Base-by-base conservation (phyloP, 1,140 invertebrate genomes). In the Nebria ingens region DNA sequence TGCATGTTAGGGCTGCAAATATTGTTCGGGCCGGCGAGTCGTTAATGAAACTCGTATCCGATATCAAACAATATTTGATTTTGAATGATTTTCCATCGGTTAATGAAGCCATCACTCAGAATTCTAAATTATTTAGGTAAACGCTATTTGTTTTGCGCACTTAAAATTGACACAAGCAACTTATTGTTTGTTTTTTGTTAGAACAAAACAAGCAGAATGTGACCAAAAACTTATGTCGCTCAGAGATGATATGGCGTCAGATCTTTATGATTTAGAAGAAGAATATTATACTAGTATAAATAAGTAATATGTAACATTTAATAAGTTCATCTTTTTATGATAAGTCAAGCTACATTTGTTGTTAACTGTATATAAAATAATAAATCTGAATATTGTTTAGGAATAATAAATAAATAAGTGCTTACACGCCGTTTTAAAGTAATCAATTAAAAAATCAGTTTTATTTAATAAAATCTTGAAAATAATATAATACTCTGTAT, bases 71-170 rank as follows among this genome's bases (percentile, higher is more conserved):
- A 64, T 97, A 96, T 69, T 74, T 97, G 17, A 97, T 97, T 59
- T 76, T 98, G 11, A 97, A 97, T 73, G 95, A 98, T 71, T 97
- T 97, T 67, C 91, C 92, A 22, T 95, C 93, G 0, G 91, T 97
- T 0, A 97, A 97, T 73, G 93, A 97, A 69, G 90, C 93, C 0
- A 97, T 97, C 57, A 83, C 86, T 11, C 84, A 89, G 63, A 96
- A 95, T 63, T 92, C 89, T 2, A 90, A 91, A 68, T 65, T 93
- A 19, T 95, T 93, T 67, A 67, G 67, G 69, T 71, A 61, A 59
- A 54, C 51, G 23, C 25, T 55, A 45, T 52, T 19, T 54, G 53
- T n/a, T 42, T 51, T 56, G 52, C n/a, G 22, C 19, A 17, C 2
- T 9, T 19, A 54, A 40, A 17, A 42, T 19, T 54, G 3, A 15